These are phyloP conservation scores for Chironomus riparius DNA, from an alignment of 2,888 invertebrate genomes.

Conservation along the genomic window DNA sequence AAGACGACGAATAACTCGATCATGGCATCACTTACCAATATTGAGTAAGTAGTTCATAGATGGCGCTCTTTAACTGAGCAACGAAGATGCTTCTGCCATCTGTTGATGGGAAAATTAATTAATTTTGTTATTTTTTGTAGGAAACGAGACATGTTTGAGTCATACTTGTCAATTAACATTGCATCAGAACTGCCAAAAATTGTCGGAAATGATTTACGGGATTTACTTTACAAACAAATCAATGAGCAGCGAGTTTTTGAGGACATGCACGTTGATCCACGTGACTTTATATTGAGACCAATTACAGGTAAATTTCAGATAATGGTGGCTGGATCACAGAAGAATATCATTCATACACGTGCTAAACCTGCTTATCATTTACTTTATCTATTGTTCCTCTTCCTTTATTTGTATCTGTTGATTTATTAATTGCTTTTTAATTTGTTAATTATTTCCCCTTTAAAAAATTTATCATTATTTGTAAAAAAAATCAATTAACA, in stretches of 20 bases:
- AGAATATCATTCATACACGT: not conserved
- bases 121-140: not conserved
- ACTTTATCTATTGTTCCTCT: not conserved
- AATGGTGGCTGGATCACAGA: not conserved
- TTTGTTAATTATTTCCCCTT: not conserved
- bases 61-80: not conserved
- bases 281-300: not conserved
- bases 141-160: not conserved
- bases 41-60: conserved; percentile 6
- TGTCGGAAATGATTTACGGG: conserved; percentile 11
- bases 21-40: not conserved
- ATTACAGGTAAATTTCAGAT: conserved; percentile 5
- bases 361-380: not conserved
- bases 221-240: conserved; percentile 9
- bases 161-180: not conserved
- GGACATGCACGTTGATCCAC: not conserved
- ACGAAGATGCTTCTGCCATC: too few relatives aligned
- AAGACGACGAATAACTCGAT: not conserved
- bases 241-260: not conserved
- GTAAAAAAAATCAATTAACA: not conserved
- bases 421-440: conserved; percentile 3
- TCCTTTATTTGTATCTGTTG: not conserved
- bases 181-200: conserved; percentile 10
- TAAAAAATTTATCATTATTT: not conserved
- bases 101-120: not conserved